These are phyloP conservation scores for Phoebastria nigripes DNA, from an alignment of 2,797 vertebrate genomes.

Conservation along the genomic window DNA sequence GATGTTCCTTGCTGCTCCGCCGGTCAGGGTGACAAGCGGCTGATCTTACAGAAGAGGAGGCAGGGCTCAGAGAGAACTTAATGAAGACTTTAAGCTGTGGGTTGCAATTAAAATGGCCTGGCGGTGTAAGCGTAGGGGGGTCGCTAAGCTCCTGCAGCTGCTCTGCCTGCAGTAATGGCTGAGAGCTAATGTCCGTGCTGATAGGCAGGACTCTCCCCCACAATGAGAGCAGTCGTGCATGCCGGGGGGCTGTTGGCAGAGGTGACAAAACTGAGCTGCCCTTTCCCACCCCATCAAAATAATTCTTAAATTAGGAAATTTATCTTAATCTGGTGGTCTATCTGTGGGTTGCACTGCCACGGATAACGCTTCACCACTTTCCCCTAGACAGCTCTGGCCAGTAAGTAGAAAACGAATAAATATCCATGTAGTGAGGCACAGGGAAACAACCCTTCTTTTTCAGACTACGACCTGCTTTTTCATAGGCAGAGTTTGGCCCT, in stretches of 20 bases:
- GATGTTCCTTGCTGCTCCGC: slow-evolving; percentile 67
- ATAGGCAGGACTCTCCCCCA: not conserved
- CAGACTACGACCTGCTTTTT: not conserved
- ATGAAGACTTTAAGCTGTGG: slow-evolving; percentile 59
- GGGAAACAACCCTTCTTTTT: not conserved
- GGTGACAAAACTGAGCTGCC: slow-evolving; percentile 57
- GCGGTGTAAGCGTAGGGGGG: not conserved
- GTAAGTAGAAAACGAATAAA: not conserved
- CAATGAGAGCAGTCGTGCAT: slow-evolving; percentile 41
- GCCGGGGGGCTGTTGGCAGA: not conserved
- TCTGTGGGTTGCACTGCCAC: not conserved
- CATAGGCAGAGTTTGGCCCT: not conserved
- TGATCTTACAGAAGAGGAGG: slow-evolving; percentile 57
- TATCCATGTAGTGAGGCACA: not conserved
- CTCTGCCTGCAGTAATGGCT: slow-evolving; percentile 6
- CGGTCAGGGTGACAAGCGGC: slow-evolving; percentile 43
- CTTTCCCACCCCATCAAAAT: slow-evolving; percentile 62
- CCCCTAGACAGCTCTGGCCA: not conserved
- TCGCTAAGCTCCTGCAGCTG: not conserved
- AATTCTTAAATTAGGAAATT: slow-evolving; percentile 69
- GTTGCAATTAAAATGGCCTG: slow-evolving; percentile 5
- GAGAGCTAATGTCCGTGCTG: not conserved
- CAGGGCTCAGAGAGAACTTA: slow-evolving; percentile 5
- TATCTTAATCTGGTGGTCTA: slow-evolving; percentile 61
- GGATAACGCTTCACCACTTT: not conserved